Base-by-base conservation (phyloP, 2,113 vertebrate genomes). In the Caranx melampygus region DNA sequence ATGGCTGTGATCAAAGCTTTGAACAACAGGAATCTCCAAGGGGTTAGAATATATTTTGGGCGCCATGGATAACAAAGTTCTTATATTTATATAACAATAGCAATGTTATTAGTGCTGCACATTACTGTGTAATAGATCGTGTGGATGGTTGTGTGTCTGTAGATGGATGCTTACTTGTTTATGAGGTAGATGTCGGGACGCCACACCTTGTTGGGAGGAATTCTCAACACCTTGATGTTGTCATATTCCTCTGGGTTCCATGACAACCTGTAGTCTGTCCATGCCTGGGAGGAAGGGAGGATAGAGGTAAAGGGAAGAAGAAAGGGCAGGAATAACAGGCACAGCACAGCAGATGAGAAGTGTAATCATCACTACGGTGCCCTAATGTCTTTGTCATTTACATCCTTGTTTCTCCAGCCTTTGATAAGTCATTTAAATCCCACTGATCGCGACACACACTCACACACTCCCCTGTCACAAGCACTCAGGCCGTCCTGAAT, bases 131-230 rank as follows among this genome's bases (percentile, higher is more conserved):
- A 6, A n/a, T 5, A 21, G 21, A n/a, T 62, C 64, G 49, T 8
- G 16, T 11, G 8, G 31, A 33, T 20, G 20, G 26, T 8, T 61
- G n/a, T 62, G 45, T 33, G 7, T 3, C 31, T 0, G 26, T 40
- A 51, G 40, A 47, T n/a, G 12, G 15, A 18, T 34, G 85, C 95
- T 92, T 71, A 97, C 97, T 97, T 98, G 94, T 98, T 98, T 60
- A 97, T 94, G 9, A 98, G 95, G 87, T 96, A 96, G 69, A 98
- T 93, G 57, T 98, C 97, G 0, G 97, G 97, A 47, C 95, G 95
- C 97, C 97, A 98, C 65, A 98, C 94, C 4, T 95, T 93, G 44
- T 82, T 83, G 0, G 95, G 92, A 1, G 94, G 87, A 68, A 97
- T 89, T 65, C 96, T 91, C 10, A 97, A 81, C 14, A 95, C 93